These are phyloP conservation scores for Ptychochromis oligacanthus DNA, from an alignment of 2,113 vertebrate genomes.

Conservation along the genomic window DNA sequence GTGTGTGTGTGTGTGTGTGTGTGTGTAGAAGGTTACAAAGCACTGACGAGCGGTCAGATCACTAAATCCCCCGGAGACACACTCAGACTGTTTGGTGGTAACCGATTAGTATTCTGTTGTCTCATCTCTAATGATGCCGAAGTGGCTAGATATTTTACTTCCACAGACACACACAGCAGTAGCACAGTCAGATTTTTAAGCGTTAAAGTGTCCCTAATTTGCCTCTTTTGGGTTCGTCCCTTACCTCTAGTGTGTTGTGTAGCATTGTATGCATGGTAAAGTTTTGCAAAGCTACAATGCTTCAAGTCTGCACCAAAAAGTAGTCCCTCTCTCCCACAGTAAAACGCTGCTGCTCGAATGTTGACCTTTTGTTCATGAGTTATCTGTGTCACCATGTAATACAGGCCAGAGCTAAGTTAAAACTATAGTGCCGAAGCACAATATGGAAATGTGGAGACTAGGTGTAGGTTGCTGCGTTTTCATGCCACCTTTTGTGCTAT, in stretches of 20 bases:
- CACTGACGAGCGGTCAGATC: constrained; percentile 24
- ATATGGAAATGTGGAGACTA: not conserved
- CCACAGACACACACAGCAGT: not conserved
- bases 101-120: constrained; percentile 8
- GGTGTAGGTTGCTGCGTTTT: not conserved
- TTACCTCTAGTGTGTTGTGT: too few species aligned
- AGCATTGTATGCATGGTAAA: not conserved
- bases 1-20: constrained; percentile 11
- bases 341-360: not conserved
- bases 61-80: constrained; percentile 24
- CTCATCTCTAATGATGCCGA: not conserved
- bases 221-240: too few species aligned
- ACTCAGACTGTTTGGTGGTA: not conserved
- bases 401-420: not conserved
- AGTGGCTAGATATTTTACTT: not conserved
- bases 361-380: not conserved
- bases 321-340: not conserved
- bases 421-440: not conserved
- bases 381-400: not conserved
- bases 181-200: not conserved
- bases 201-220: not conserved
- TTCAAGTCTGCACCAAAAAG: not conserved
- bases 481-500: not conserved
- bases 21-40: constrained; percentile 15
- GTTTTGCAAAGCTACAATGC: not conserved